phyloP scores from a whole-genome alignment of 1,140 invertebrate genomes.

The Drosophila kikkawai region DNA sequence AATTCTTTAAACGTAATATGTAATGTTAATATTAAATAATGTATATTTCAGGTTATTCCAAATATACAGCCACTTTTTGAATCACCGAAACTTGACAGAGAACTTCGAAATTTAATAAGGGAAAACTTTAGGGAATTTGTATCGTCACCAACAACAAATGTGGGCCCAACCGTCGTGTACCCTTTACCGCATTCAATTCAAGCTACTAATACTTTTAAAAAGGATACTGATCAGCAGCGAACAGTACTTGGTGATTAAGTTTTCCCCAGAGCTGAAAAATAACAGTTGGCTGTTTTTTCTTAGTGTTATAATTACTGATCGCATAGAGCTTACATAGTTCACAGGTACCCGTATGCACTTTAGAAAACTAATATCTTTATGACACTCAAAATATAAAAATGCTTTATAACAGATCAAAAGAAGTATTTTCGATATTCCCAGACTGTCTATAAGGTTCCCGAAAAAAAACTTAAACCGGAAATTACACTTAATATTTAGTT shows the following conservation, averaged over 20 bases:
- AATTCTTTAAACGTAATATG: not conserved
- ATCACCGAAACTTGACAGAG: slow-evolving; percentile 95
- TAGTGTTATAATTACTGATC: not conserved
- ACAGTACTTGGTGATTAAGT: slow-evolving; percentile 28
- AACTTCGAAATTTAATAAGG: slow-evolving; percentile 93
- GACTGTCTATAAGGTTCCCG: no score
- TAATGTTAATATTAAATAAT: not conserved
- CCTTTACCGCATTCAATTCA: slow-evolving; percentile 51
- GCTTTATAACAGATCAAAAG: no score
- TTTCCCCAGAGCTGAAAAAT: not conserved
- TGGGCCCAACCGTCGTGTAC: slow-evolving; percentile 45
- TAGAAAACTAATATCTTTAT: no score
- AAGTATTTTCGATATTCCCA: no score
- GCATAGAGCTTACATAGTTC: not conserved
- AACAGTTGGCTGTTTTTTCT: not conserved
- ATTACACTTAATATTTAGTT: no score
- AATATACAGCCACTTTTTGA: slow-evolving; percentile 96
- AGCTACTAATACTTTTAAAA: slow-evolving; percentile 57
- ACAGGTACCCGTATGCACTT: no score
- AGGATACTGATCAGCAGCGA: slow-evolving; percentile 72
- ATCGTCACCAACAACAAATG: slow-evolving; percentile 86
- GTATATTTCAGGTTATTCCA: slow-evolving; percentile 87
- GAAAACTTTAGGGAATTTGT: slow-evolving; percentile 98
- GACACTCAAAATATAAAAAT: no score
- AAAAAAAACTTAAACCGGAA: no score